These are phyloP conservation scores for Rhopalosiphum padi DNA, from an alignment of 1,140 invertebrate species.

Conservation along the genomic window DNA sequence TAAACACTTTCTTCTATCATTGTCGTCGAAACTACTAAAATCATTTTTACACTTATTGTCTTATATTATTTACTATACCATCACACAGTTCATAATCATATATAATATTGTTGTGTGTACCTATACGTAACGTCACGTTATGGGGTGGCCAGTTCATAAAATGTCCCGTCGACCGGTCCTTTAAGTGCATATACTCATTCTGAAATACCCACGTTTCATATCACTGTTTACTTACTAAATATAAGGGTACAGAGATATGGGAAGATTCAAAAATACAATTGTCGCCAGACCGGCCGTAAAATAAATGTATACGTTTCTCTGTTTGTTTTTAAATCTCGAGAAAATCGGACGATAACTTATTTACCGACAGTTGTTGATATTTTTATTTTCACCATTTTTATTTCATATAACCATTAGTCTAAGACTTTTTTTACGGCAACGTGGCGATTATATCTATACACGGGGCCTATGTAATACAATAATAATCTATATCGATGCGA, in stretches of 20 bases:
- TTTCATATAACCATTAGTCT: neutral
- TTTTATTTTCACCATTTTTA: conserved; percentile 6
- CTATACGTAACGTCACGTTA: neutral
- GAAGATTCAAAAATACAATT: neutral
- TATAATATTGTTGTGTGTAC: neutral
- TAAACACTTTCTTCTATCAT: neutral
- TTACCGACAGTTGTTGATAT: neutral
- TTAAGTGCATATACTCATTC: conserved; percentile 33
- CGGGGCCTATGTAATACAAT: neutral
- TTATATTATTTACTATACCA: neutral
- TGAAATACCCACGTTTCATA: neutral
- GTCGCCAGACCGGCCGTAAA: conserved; percentile 19
- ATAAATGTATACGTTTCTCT: neutral
- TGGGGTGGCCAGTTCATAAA: neutral
- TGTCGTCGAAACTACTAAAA: neutral
- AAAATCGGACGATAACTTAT: conserved; percentile 22
- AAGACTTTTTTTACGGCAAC: neutral
- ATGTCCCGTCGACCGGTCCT: neutral
- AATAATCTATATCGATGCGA: neutral
- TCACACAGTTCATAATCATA: neutral
- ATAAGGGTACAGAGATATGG: neutral
- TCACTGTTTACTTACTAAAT: conserved; percentile 13
- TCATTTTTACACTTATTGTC: neutral
- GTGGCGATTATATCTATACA: neutral
- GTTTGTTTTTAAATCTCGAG: conserved; percentile 18